Evolutionary conservation across 2,888 invertebrate species (phyloP), one percentile per base, ranked within the genome.

Genomic region (Steinernema scapterisci): DNA sequence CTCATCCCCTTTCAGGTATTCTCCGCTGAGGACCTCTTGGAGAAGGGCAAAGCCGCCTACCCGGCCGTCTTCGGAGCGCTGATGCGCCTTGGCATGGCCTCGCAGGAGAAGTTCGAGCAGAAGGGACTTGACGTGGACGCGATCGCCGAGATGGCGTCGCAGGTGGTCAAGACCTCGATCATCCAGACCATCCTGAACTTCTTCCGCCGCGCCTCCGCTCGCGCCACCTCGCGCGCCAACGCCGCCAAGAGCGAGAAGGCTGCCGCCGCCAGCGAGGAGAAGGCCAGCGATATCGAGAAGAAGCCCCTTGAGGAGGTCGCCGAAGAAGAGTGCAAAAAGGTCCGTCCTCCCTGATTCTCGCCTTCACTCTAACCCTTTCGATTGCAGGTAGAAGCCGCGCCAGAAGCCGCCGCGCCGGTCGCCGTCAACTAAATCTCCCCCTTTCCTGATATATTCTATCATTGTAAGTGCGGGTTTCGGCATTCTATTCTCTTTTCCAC

Each of bases 21-120:
- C 76, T 76, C 81, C 19, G 77, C 76, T 70, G 84, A 79, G n/a
- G 86, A 85, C 75, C 77, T 85, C 46, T 75, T 81, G 72, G 85
- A 85, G 76, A 86, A 85, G 80, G 86, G 86, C 73, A 85, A 85
- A 76, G 78, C 80, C 74, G 85, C 83, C 44, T 85, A 82, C 76
- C 77, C 79, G 11, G 81, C 83, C 23, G 84, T 85, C 63, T 84
- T 85, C 82, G 77, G 82, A 52, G 83, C 86, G 9, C 77, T 85
- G 73, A 83, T 84, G 83, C 78, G 80, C 45, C 77, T 86, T 16
- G 85, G 80, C 72, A 70, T 78, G 25, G 43, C 45, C n/a, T 79
- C 78, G n/a, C 79, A 81, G 71, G 80, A 80, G 45, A 80, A 80
- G 70, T 79, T 79, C 77, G 54, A 73, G 63, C 56, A 74, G 38